Evolutionary conservation across 2,797 vertebrate genomes (phyloP).

Genomic region (Protosalanx chinensis): DNA sequence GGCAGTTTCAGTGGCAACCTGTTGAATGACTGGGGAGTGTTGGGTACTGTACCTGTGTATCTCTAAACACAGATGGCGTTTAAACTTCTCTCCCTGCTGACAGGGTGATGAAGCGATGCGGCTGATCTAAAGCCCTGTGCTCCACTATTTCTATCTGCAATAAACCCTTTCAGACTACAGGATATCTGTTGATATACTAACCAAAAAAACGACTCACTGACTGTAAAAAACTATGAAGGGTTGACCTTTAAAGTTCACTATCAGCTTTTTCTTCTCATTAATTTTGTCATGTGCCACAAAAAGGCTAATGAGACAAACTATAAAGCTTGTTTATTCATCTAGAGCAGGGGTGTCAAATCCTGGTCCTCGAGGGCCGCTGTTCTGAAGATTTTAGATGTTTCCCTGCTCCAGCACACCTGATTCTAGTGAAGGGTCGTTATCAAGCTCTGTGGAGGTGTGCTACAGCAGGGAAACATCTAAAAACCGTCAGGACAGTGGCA

Average conservation of each 20-base stretch:
- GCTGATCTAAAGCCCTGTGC: too few species aligned
- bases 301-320: background rate
- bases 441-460: too few species aligned
- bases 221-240: background rate
- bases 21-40: constrained; percentile 31
- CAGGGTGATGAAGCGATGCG: too few species aligned
- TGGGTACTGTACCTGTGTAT: constrained; percentile 10
- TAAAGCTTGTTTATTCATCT: background rate
- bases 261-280: background rate
- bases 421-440: too few species aligned
- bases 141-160: background rate
- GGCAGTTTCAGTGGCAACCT: constrained; percentile 45
- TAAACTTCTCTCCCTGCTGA: background rate
- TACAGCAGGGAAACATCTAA: too few species aligned
- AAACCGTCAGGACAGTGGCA: background rate
- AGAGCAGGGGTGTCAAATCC: too few species aligned
- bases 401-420: too few species aligned
- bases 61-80: background rate
- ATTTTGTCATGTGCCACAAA: too few species aligned
- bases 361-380: too few species aligned
- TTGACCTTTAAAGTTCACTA: constrained; percentile 1
- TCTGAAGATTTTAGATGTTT: too few species aligned
- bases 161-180: background rate
- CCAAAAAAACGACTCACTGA: background rate
- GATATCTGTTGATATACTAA: background rate